Percentiles rank a stretch among this genome's conserved stretches.
These are phyloP conservation scores for Drosophila prolongata DNA, from an alignment of 2,888 invertebrate species.

Conservation along the genomic window DNA sequence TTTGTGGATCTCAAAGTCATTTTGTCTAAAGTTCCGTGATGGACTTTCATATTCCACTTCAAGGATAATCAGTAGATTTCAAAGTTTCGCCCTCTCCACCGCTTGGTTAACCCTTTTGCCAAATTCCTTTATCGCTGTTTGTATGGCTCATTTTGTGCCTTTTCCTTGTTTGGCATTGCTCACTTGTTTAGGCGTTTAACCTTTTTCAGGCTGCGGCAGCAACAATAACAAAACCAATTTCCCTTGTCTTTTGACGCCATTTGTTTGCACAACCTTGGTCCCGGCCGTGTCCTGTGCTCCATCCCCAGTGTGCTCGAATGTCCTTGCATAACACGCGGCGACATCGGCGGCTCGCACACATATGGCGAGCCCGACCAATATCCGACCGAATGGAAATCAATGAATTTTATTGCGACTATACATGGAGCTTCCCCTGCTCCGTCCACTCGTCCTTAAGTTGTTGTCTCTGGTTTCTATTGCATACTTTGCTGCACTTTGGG, in stretches of 20 bases:
- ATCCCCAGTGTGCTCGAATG: conserved; percentile 10
- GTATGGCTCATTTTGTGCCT: conserved; percentile 59
- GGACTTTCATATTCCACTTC: conserved; percentile 37
- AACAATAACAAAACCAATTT: conserved; percentile 54
- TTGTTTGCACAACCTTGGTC: conserved; percentile 74
- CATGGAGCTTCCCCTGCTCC: conserved; percentile 22
- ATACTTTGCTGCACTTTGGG: conserved; percentile 34
- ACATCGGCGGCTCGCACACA: conserved; percentile 35
- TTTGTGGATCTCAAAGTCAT: conserved; percentile 8
- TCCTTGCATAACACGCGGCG: conserved; percentile 44
- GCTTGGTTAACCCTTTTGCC: conserved; percentile 37
- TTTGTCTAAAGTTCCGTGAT: conserved; percentile 16
- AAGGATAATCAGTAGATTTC: conserved; percentile 27
- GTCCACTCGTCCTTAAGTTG: conserved; percentile 5
- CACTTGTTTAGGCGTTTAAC: conserved; percentile 71
- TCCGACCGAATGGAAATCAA: conserved; percentile 67
- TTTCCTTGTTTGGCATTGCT: conserved; percentile 71
- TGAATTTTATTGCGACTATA: conserved; percentile 64
- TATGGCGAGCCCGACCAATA: conserved; percentile 61
- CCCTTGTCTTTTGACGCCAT: conserved; percentile 72
- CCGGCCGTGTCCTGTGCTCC: conserved; percentile 11
- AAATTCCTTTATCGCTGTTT: conserved; percentile 55
- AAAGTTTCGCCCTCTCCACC: conserved; percentile 5
- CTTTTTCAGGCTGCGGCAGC: conserved; percentile 54
- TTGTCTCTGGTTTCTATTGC: conserved; percentile 18